These are phyloP conservation scores for Pardosa pseudoannulata DNA, from an alignment of 2,888 invertebrate genomes.

Conservation along the genomic window DNA sequence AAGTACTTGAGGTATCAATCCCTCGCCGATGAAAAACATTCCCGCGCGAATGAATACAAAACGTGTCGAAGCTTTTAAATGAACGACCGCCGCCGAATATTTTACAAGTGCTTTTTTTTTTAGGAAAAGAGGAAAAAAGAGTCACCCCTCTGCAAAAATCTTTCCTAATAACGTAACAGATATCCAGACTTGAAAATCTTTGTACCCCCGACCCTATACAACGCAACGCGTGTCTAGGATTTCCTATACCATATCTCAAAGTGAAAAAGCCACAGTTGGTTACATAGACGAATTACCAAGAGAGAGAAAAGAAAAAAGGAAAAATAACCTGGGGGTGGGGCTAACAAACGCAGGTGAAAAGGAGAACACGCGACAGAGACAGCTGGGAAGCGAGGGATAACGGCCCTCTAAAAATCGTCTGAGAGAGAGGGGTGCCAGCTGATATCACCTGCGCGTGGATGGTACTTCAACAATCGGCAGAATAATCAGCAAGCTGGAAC, in stretches of 20 bases:
- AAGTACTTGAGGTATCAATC: too few relatives aligned
- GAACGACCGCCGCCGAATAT: too few relatives aligned
- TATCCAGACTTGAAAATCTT: too few relatives aligned
- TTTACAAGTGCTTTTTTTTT: too few relatives aligned
- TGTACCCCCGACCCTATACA: background rate
- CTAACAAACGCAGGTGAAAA: slow-evolving; percentile 56
- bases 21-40: too few relatives aligned
- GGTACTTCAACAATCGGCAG: background rate
- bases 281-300: background rate
- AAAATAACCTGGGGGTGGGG: background rate
- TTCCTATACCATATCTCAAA: background rate
- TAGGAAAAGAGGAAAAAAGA: too few relatives aligned
- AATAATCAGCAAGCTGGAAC: background rate
- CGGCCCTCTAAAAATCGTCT: slow-evolving; percentile 42
- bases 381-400: slow-evolving; percentile 62
- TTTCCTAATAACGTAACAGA: too few relatives aligned
- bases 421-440: background rate
- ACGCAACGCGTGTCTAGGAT: background rate
- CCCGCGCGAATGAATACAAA: too few relatives aligned
- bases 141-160: too few relatives aligned
- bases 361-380: slow-evolving; percentile 46
- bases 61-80: too few relatives aligned
- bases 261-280: slow-evolving; percentile 10
- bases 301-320: background rate
- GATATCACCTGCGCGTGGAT: slow-evolving; percentile 56